Evolutionary conservation across 1,140 invertebrate species (phyloP), one percentile per base, ranked within the genome.

Genomic region (Leptopilina clavipes): DNA sequence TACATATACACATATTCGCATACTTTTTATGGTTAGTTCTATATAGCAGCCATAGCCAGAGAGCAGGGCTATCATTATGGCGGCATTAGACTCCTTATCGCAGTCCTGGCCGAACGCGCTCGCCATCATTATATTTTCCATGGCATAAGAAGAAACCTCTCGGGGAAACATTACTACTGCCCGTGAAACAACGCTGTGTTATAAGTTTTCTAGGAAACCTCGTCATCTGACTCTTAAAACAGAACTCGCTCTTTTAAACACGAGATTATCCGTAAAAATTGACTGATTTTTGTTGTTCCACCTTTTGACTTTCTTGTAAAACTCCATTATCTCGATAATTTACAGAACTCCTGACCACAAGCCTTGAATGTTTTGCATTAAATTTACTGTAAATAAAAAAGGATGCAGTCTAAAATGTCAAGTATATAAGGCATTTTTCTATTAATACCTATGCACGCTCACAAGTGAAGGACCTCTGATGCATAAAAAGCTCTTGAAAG

Each of bases 31-130:
- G 59, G 22, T 65, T 65, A 31, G 25, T 65, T 65, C 59, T 65
- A 65, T 65, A 65, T 65, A 22, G 22, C 59, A 65, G 71, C 70
- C 48, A 54, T 8, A 73, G 43, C 19, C n/a, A 44, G 48, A 73
- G 44, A 79, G 76, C 80, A 88, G 87, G 85, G 84, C 87, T 89
- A 87, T 89, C 82, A 89, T 89, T 89, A 89, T 89, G 87, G 86
- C 87, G 84, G 87, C 87, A 86, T 84, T 86, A 86, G 88, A 89
- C 88, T 88, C 86, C 88, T 89, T 89, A 89, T 89, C 88, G 88
- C 84, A 83, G 79, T 82, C 81, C 81, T 79, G 80, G 75, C 73
- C 80, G 81, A 48, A 25, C 70, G 56, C 52, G 70, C 76, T 87
- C 86, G 87, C 86, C 87, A 87, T 89, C 86, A 87, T 89, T 89